Conservation (phyloP, 2,113 vertebrate genomes). For the Galbula dea region DNA sequence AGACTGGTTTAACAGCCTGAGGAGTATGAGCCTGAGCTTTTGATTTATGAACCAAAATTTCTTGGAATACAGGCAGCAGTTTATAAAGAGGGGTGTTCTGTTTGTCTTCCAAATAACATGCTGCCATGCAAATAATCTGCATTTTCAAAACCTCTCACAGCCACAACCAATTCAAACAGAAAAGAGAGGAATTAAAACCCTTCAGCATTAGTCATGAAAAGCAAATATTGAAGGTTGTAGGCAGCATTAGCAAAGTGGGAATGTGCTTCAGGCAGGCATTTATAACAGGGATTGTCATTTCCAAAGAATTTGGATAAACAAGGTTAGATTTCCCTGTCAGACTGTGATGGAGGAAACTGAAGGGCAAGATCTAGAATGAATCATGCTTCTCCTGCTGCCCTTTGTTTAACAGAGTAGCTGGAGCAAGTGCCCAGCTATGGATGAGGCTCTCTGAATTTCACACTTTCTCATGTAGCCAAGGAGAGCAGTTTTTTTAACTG, state of each 20-base stretch:
- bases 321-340: neutral
- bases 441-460: neutral
- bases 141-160: constrained; percentile 1
- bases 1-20: neutral
- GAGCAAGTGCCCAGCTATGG: neutral
- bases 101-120: neutral
- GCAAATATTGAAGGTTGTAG: constrained; percentile 25
- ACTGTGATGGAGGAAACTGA: neutral
- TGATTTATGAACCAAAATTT: neutral
- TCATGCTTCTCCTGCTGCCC: neutral
- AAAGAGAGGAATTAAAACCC: neutral
- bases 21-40: neutral
- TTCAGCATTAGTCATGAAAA: constrained; percentile 9
- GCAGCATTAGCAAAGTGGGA: neutral
- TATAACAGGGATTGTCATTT: neutral
- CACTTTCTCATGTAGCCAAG: neutral
- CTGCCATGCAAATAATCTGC: neutral
- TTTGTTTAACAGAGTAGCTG: constrained; percentile 30
- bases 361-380: constrained; percentile 13
- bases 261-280: neutral
- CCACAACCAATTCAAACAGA: neutral
- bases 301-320: constrained; percentile 37
- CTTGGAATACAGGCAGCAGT: neutral
- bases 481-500: neutral
- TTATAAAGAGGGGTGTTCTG: neutral